Evolutionary conservation across 2,797 vertebrate genomes (phyloP), one percentile per base, ranked within the genome.

Genomic region (Hyperoplus lanceolatus): DNA sequence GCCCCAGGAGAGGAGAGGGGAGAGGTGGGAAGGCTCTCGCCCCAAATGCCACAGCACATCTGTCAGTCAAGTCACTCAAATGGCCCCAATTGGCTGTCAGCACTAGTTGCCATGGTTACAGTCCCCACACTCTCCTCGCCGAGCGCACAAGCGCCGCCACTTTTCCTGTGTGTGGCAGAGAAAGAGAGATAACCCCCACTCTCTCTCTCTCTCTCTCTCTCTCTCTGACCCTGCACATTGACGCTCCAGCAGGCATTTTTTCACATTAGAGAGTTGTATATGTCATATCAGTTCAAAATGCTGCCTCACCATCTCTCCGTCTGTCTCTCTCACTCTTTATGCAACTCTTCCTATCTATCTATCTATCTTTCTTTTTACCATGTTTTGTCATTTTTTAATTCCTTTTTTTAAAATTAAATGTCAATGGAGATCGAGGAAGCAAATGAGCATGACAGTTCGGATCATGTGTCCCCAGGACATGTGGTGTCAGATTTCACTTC

Each of bases 71-170:
- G 76, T 82, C 79, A 75, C 76, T 91, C 88, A 90, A 82, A 73
- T 87, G 61, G 67, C 72, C 86, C 82, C 80, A 73, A 75, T 90
- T 91, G 93, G 87, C 70, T 86, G 85, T 77, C 75, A 70, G 88
- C 79, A 29, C 29, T 29, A 55, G 94, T 95, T 94, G 88, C 90
- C 79, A 90, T 83, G 87, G 94, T 83, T 89, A 94, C 94, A 0
- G 8, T 66, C 80, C 60, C 77, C 62, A 68, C 70, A 50, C 54
- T 70, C 77, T 80, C 71, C 80, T 77, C 56, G 18, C 62, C 16
- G 75, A 85, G 73, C 82, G 70, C 58, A 51, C 63, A 78, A 67
- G 77, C 81, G 79, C 43, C 68, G 70, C 60, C 69, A 46, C 67
- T 65, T 84, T 76, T 36, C 9, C 38, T 56, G 54, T 39, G 70